These are phyloP conservation scores for Morpho helenor DNA, from an alignment of 2,888 invertebrate species.

Conservation along the genomic window DNA sequence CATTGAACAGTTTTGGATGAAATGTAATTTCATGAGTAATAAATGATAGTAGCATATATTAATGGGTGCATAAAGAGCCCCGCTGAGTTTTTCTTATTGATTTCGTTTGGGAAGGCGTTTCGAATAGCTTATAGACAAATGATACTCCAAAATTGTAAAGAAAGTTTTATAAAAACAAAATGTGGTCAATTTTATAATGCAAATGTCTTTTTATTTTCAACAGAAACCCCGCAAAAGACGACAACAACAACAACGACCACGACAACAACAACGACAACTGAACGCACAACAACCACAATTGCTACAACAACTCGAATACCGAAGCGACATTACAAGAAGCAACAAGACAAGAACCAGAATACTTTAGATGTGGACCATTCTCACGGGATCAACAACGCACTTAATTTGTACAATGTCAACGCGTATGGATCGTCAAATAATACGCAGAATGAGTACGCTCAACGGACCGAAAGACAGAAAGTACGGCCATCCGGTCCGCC, in stretches of 20 bases:
- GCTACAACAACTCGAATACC: constrained; percentile 55
- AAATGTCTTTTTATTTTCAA: constrained; percentile 33
- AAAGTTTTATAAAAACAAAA: too few relatives aligned
- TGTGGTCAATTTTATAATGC: neutral
- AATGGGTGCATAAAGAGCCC: too few relatives aligned
- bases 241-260: constrained; percentile 62
- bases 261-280: constrained; percentile 63
- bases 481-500: constrained; percentile 66
- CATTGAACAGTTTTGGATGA: too few relatives aligned
- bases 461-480: constrained; percentile 65
- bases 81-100: too few relatives aligned
- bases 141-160: too few relatives aligned
- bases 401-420: constrained; percentile 57
- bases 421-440: constrained; percentile 49
- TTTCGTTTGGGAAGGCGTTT: too few relatives aligned
- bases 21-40: too few relatives aligned
- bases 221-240: constrained; percentile 69
- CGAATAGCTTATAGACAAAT: too few relatives aligned
- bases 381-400: constrained; percentile 60
- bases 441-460: constrained; percentile 60
- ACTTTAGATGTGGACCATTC: constrained; percentile 57
- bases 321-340: constrained; percentile 63
- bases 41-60: too few relatives aligned
- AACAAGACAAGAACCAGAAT: constrained; percentile 58
- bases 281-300: constrained; percentile 46